These are phyloP conservation scores for Takifugu bimaculatus DNA, from an alignment of 2,113 vertebrate species.

Conservation along the genomic window DNA sequence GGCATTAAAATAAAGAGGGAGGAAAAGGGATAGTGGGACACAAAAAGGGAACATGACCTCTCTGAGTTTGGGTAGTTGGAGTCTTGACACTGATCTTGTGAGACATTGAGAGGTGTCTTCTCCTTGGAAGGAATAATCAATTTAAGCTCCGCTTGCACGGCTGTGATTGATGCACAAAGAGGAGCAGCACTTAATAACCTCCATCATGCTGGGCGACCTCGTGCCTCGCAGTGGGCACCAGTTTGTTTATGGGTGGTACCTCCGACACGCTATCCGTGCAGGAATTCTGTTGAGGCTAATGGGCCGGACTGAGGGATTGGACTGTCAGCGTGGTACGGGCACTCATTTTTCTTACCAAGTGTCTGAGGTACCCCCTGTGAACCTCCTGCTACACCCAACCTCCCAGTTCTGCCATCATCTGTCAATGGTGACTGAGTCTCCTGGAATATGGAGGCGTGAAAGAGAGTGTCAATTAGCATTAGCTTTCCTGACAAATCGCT, in stretches of 20 bases:
- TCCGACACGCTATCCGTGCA: slow-evolving; percentile 75
- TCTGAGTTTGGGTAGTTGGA: slow-evolving; percentile 45
- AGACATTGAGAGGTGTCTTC: slow-evolving; percentile 59
- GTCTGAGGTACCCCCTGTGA: slow-evolving; percentile 58
- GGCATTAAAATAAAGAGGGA: slow-evolving; percentile 14
- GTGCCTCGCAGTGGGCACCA: slow-evolving; percentile 45
- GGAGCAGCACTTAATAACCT: slow-evolving; percentile 74
- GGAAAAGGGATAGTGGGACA: slow-evolving; percentile 17
- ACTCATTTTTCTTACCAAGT: slow-evolving; percentile 90
- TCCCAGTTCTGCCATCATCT: slow-evolving; percentile 85
- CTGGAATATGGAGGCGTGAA: slow-evolving; percentile 82
- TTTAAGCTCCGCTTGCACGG: slow-evolving; percentile 60
- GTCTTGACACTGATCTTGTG: slow-evolving; percentile 65
- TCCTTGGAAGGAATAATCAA: slow-evolving; percentile 64
- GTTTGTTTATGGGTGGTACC: slow-evolving; percentile 85
- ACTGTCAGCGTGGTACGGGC: slow-evolving; percentile 82
- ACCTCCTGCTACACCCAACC: slow-evolving; percentile 53
- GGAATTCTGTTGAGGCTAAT: slow-evolving; percentile 78
- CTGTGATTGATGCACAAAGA: slow-evolving; percentile 70
- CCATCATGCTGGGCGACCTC: slow-evolving; percentile 67
- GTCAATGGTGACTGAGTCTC: slow-evolving; percentile 81
- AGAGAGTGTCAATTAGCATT: slow-evolving; percentile 87
- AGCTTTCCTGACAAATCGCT: slow-evolving; percentile 71
- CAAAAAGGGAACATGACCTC: slow-evolving; percentile 52
- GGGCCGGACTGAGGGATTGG: slow-evolving; percentile 86